A percentile compares a stretch with the other conserved stretches of the same genome.
These are phyloP conservation scores for Silurus lanzhouensis DNA, from an alignment of 2,797 vertebrate species.

Conservation along the genomic window DNA sequence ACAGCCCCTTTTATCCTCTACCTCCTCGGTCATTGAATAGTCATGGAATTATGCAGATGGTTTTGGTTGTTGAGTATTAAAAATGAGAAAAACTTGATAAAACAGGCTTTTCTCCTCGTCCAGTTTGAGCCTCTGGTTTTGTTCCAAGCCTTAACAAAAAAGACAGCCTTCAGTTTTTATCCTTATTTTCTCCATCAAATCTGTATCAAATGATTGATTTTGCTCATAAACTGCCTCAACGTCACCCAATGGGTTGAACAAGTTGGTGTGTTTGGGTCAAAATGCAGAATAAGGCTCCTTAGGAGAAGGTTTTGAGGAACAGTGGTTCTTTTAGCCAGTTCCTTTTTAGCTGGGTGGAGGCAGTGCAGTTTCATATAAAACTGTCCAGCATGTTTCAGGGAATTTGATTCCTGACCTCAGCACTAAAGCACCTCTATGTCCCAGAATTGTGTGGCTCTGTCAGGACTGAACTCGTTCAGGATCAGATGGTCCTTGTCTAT, in stretches of 20 bases:
- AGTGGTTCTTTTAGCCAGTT: conserved; percentile 1
- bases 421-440: conserved; percentile 79
- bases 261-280: not conserved
- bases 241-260: not conserved
- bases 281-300: not conserved
- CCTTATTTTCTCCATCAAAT: too few relatives aligned
- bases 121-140: not conserved
- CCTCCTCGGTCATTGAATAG: not conserved
- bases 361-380: conserved; percentile 25
- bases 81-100: not conserved
- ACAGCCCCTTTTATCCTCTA: not conserved
- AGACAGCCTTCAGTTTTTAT: not conserved
- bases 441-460: conserved; percentile 78
- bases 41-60: not conserved
- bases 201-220: not conserved
- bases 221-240: not conserved
- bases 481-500: conserved; percentile 80
- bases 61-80: conserved; percentile 21
- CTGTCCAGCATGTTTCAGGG: not conserved
- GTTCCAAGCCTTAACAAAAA: not conserved
- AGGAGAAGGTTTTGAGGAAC: not conserved
- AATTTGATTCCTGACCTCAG: not conserved
- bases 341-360: conserved; percentile 13
- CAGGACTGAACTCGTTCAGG: conserved; percentile 68
- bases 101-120: not conserved